phyloP scores from a whole-genome alignment of 2,888 invertebrate genomes.

The Ennomos erosarius region DNA sequence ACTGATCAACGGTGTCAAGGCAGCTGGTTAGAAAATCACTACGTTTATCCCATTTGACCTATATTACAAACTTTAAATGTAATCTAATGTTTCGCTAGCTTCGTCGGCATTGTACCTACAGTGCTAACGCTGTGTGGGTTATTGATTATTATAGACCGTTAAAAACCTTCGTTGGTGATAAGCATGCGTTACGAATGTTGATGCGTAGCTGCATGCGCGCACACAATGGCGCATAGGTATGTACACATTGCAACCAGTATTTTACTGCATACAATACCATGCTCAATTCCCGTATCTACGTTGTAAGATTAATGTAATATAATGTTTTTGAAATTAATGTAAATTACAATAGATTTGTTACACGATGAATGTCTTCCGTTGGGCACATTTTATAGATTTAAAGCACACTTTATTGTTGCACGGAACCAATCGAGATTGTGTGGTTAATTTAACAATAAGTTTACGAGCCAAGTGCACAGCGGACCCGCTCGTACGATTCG shows the following conservation, averaged over 20 bases:
- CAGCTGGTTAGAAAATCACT: conserved; percentile 33
- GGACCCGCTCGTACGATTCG: conserved; percentile 77
- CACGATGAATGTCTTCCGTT: conserved; percentile 87
- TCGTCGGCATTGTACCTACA: background rate
- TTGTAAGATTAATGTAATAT: conserved; percentile 77
- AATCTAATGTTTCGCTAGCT: conserved; percentile 6
- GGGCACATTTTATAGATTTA: conserved; percentile 79
- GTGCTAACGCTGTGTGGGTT: no score
- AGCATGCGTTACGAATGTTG: conserved; percentile 13
- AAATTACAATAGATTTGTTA: conserved; percentile 95
- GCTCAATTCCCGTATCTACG: conserved; percentile 83
- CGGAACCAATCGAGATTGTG: conserved; percentile 55
- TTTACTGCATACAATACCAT: conserved; percentile 72
- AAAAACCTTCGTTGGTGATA: conserved; percentile 3
- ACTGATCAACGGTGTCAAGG: conserved; percentile 34
- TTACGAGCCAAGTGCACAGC: conserved; percentile 79
- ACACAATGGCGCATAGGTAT: conserved; percentile 36
- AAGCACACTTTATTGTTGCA: conserved; percentile 79
- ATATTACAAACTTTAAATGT: conserved; percentile 22
- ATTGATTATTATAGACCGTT: no score
- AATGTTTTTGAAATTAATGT: conserved; percentile 73
- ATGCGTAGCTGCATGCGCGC: conserved; percentile 22
- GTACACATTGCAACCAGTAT: conserved; percentile 61
- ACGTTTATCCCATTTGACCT: conserved; percentile 3
- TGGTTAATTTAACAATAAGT: conserved; percentile 49